A percentile compares a stretch with the other conserved stretches of the same genome.
Evolutionary conservation across 2,113 vertebrate species (phyloP).

Genomic region (Rhipidura dahli): DNA sequence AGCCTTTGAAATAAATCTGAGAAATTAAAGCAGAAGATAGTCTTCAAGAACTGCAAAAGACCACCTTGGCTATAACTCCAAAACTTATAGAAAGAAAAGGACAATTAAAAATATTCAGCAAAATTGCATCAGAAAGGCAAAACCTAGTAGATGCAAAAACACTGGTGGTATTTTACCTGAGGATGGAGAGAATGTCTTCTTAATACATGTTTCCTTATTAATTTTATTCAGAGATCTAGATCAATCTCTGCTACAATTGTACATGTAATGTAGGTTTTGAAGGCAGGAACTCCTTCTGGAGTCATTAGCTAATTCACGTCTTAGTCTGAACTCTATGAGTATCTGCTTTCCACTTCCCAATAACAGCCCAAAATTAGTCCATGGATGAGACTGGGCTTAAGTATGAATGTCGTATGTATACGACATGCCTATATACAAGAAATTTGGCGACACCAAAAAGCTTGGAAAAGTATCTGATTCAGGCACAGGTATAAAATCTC

Average conservation of each 20-base stretch:
- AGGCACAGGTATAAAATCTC: neutral
- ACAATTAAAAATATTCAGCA: neutral
- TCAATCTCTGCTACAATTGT: neutral
- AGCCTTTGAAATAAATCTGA: neutral
- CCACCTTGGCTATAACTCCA: neutral
- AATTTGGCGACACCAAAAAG: neutral
- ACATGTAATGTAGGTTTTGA: neutral
- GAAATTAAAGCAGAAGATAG: neutral
- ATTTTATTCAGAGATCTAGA: neutral
- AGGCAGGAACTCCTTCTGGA: neutral
- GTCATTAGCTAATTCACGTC: neutral
- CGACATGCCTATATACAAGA: fast-evolving
- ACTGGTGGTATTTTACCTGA: neutral
- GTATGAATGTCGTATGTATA: fast-evolving
- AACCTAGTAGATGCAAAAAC: neutral
- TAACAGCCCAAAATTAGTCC: neutral
- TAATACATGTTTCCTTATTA: neutral
- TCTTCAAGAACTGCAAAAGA: neutral
- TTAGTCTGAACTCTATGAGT: neutral
- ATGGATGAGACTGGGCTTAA: neutral
- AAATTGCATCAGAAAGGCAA: neutral
- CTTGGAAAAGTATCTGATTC: neutral
- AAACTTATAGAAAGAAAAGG: neutral
- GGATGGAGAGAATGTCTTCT: neutral
- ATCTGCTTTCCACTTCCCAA: neutral